Conservation (phyloP, 1,140 invertebrate species). For the Aphaenogaster floridana region DNA sequence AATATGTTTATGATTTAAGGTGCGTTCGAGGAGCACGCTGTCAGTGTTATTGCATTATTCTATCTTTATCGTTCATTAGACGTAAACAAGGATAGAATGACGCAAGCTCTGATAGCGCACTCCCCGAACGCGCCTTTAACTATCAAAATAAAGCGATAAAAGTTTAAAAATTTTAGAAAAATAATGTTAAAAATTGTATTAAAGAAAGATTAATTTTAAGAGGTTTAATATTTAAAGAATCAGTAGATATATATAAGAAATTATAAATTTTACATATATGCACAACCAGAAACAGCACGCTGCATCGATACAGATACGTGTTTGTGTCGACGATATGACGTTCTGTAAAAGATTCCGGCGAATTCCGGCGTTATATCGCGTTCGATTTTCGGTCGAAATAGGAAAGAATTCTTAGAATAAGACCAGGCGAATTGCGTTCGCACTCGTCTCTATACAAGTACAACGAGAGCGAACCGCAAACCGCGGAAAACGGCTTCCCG, state of each 20-base stretch:
- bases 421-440: slow-evolving; percentile 21
- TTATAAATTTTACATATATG: not conserved
- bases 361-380: slow-evolving; percentile 31
- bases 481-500: slow-evolving; percentile 31
- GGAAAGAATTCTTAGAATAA: slow-evolving; percentile 55
- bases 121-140: too few species aligned
- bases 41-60: too few species aligned
- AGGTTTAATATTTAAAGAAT: not conserved
- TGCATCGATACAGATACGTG: not conserved
- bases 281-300: not conserved
- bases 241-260: not conserved
- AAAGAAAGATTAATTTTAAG: not conserved
- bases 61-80: too few species aligned
- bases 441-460: slow-evolving; percentile 5
- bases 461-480: slow-evolving; percentile 39
- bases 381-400: slow-evolving; percentile 46
- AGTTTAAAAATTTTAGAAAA: not conserved
- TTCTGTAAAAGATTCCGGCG: not conserved
- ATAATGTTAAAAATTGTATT: not conserved
- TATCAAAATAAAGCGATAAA: not conserved
- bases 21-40: too few species aligned
- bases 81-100: too few species aligned
- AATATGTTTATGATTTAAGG: not conserved
- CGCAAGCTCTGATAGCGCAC: too few species aligned
- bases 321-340: not conserved